Evolutionary conservation across 2,888 invertebrate genomes (phyloP), one percentile per base, ranked within the genome.

Genomic region (Lycophotia porphyrea): DNA sequence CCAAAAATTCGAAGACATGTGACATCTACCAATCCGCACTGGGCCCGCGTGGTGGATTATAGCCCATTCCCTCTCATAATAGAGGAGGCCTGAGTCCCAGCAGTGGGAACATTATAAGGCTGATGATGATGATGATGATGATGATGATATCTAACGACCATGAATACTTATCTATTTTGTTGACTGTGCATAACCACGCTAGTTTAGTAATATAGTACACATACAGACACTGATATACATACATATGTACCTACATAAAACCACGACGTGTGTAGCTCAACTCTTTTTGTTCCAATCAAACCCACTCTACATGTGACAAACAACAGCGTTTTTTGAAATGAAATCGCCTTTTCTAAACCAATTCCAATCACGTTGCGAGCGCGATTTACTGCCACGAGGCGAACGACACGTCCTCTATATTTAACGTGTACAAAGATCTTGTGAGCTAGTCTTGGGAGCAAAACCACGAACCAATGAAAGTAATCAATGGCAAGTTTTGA

Each of bases 361-460:
- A 77, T 71, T 64, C 47, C 34, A 64, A 64, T 42, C 55, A 79
- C 55, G 64, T 49, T 64, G 36, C 47, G 7, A 78, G 42, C 27
- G 27, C 27, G 55, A 77, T 49, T 42, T 49, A 65, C 34, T 39
- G n/a, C 31, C n/a, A 13, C 24, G 15, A 49, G 24, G 74, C 76
- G 84, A 71, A 72, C 64, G 52, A 42, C 64, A 79, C 86, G 88
- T 78, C 86, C 81, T 87, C 86, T 87, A 87, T 24, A 70, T 66
- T 64, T 27, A 74, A 66, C 31, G 21, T 21, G 55, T 31, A 68
- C 27, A 74, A 82, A 78, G 67, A 67, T 68, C 68, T 77, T 63
- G 74, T 63, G 65, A 52, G 36, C 58, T 36, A 71, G 71, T 58
- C 55, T 71, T 70, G 61, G 67, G 67, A 52, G 68, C 63, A n/a